Percentiles rank a stretch among this genome's conserved stretches.
Evolutionary conservation across 2,888 invertebrate genomes (phyloP).

Genomic region (Herminia tarsipennalis): DNA sequence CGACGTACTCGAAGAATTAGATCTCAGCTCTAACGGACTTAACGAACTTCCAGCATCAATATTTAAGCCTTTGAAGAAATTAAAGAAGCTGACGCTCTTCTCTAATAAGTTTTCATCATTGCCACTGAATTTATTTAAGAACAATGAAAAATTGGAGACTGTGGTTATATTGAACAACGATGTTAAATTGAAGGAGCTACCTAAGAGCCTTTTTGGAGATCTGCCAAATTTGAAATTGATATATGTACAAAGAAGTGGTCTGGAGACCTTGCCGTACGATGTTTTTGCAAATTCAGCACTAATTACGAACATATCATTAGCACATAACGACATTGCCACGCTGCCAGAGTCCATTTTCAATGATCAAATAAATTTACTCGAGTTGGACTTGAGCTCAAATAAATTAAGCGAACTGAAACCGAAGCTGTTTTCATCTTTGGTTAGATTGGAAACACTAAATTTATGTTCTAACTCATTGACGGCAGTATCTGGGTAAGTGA

Average conservation of each 20-base stretch:
- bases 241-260: conserved; percentile 83
- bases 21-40: conserved; percentile 89
- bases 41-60: conserved; percentile 86
- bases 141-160: conserved; percentile 81
- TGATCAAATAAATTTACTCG: conserved; percentile 86
- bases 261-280: conserved; percentile 86
- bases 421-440: conserved; percentile 84
- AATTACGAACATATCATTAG: conserved; percentile 86
- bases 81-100: conserved; percentile 88
- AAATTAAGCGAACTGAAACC: conserved; percentile 85
- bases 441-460: conserved; percentile 85
- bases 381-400: conserved; percentile 89
- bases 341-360: conserved; percentile 88
- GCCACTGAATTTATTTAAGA: conserved; percentile 85
- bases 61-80: conserved; percentile 86
- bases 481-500: conserved; percentile 85
- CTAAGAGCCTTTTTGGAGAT: conserved; percentile 86
- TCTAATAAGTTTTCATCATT: conserved; percentile 88
- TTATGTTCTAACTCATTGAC: conserved; percentile 88
- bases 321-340: conserved; percentile 81
- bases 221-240: conserved; percentile 85
- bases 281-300: conserved; percentile 86
- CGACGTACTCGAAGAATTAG: conserved; percentile 87
- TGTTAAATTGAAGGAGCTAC: conserved; percentile 84
- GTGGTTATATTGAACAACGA: conserved; percentile 86